Evolutionary conservation across 2,888 invertebrate genomes (phyloP).

Genomic region (Pollenia griseotomentosa): DNA sequence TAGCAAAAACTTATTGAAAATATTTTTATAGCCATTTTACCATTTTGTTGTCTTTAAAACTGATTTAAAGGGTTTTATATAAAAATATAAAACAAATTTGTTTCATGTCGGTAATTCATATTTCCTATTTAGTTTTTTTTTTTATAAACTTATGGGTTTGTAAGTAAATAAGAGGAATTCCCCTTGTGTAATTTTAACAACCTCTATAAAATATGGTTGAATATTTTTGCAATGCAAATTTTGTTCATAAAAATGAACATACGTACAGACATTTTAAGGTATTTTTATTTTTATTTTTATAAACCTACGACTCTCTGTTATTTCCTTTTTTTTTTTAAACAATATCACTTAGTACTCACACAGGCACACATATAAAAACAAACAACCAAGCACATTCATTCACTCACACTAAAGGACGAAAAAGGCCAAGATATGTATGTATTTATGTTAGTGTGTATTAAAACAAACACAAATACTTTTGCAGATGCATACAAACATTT

Average conservation of each 20-base stretch:
- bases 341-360: constrained; percentile 1
- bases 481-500: background rate
- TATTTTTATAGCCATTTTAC: background rate
- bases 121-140: background rate
- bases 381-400: background rate
- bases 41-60: background rate
- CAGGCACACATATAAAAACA: background rate
- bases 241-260: constrained; percentile 5
- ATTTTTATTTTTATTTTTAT: constrained; percentile 38
- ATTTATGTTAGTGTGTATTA: background rate
- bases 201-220: constrained; percentile 60
- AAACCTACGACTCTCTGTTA: constrained; percentile 26
- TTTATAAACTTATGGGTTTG: background rate
- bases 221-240: constrained; percentile 67
- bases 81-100: constrained; percentile 10
- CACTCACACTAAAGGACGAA: background rate
- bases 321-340: constrained; percentile 33
- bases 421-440: constrained; percentile 4
- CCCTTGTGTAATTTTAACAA: constrained; percentile 44
- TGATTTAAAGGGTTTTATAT: background rate
- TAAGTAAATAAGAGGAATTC: constrained; percentile 14
- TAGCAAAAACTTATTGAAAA: background rate
- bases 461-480: constrained; percentile 8
- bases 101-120: constrained; percentile 22
- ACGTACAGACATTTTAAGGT: constrained; percentile 20